These are phyloP conservation scores for Andrena dorsata DNA, from an alignment of 2,888 invertebrate genomes.

Conservation along the genomic window DNA sequence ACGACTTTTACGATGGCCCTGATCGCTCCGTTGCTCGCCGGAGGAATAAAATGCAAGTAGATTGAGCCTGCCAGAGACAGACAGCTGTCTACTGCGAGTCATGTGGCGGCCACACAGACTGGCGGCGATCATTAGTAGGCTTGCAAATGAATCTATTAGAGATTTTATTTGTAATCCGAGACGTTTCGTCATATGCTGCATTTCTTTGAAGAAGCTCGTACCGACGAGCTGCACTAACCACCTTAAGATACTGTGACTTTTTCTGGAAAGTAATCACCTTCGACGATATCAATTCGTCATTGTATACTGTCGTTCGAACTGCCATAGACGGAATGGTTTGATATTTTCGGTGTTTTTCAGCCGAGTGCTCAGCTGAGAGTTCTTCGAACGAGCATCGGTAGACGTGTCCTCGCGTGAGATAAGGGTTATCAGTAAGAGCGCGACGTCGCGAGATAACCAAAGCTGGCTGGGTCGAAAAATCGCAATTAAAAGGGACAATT, in stretches of 20 bases:
- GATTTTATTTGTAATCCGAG: background rate
- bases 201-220: background rate
- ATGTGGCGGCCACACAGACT: background rate
- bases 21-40: background rate
- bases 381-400: no score
- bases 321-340: no score
- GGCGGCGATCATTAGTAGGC: conserved; percentile 14
- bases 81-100: conserved; percentile 21
- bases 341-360: no score
- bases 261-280: no score
- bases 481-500: conserved; percentile 23
- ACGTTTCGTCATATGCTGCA: background rate
- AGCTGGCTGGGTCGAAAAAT: background rate
- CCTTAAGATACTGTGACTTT: no score
- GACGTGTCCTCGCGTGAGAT: no score
- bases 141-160: conserved; percentile 24
- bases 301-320: no score
- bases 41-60: conserved; percentile 27
- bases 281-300: no score
- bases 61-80: conserved; percentile 14
- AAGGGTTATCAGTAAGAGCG: no score
- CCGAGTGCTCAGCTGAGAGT: no score
- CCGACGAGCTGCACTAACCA: no score
- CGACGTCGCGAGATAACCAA: background rate
- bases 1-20: conserved; percentile 17